These are phyloP conservation scores for Nesidiocoris tenuis DNA, from an alignment of 2,888 invertebrate genomes.

Conservation along the genomic window DNA sequence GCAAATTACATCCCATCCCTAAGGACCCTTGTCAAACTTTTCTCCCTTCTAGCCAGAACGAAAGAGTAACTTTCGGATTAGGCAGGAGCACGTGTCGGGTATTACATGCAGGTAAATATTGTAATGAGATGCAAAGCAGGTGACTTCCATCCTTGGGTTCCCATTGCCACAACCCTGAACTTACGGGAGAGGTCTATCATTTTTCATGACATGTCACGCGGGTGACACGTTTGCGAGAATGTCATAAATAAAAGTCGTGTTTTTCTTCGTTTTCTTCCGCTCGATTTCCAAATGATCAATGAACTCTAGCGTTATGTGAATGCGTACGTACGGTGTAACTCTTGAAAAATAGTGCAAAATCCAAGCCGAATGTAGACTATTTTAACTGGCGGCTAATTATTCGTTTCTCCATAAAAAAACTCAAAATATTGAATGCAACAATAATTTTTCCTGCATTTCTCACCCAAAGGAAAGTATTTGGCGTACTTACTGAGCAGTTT, in stretches of 20 bases:
- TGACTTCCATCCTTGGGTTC: conserved; percentile 19
- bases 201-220: conserved; percentile 39
- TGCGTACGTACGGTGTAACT: too few species aligned
- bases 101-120: conserved; percentile 42
- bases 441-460: too few species aligned
- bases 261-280: background rate
- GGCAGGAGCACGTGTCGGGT: conserved; percentile 39
- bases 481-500: too few species aligned
- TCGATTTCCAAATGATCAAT: too few species aligned
- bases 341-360: too few species aligned
- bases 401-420: too few species aligned
- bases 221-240: conserved; percentile 35
- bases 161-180: too few species aligned
- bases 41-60: background rate
- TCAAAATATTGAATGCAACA: too few species aligned
- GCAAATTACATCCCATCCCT: conserved; percentile 23
- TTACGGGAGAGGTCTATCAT: conserved; percentile 14
- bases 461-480: too few species aligned
- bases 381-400: too few species aligned
- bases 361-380: too few species aligned
- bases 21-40: conserved; percentile 19
- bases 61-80: conserved; percentile 39
- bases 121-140: conserved; percentile 41
- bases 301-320: too few species aligned
- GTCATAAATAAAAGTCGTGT: conserved; percentile 8